These are phyloP conservation scores for Acanthacorydalis orientalis DNA, from an alignment of 2,888 invertebrate species.

Conservation along the genomic window DNA sequence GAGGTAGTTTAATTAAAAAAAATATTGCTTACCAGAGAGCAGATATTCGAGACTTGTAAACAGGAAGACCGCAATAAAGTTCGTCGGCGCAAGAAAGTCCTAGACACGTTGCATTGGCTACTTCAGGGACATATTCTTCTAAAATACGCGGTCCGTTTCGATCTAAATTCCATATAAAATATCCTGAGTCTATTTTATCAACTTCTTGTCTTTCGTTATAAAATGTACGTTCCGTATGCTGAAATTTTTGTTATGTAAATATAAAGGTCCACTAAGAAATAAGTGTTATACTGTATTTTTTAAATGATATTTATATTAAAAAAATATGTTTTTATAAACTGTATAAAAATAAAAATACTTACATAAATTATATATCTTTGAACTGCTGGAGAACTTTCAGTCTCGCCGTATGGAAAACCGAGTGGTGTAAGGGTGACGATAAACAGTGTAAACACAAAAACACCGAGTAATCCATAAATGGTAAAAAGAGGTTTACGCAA, in stretches of 20 bases:
- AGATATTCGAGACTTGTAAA: conserved; percentile 17
- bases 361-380: conserved; percentile 38
- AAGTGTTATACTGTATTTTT: too few species aligned
- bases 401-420: conserved; percentile 53
- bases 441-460: conserved; percentile 20
- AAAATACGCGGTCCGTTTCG: conserved; percentile 21
- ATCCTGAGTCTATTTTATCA: conserved; percentile 19
- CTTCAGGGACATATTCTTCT: conserved; percentile 13
- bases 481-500: conserved; percentile 15
- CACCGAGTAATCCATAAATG: conserved; percentile 12
- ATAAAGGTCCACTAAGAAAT: too few species aligned
- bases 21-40: conserved; percentile 15
- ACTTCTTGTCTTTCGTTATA: conserved; percentile 16
- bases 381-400: conserved; percentile 36
- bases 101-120: conserved; percentile 7
- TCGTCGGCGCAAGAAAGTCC: conserved; percentile 13
- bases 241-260: neutral
- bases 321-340: neutral
- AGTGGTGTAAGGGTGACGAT: conserved; percentile 41
- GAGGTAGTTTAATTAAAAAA: too few species aligned
- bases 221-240: conserved; percentile 12
- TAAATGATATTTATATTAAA: too few species aligned
- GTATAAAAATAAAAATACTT: too few species aligned
- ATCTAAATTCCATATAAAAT: conserved; percentile 21
- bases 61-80: conserved; percentile 20